Evolutionary conservation across 2,113 vertebrate genomes (phyloP).

Genomic region (Syrmaticus mikado): DNA sequence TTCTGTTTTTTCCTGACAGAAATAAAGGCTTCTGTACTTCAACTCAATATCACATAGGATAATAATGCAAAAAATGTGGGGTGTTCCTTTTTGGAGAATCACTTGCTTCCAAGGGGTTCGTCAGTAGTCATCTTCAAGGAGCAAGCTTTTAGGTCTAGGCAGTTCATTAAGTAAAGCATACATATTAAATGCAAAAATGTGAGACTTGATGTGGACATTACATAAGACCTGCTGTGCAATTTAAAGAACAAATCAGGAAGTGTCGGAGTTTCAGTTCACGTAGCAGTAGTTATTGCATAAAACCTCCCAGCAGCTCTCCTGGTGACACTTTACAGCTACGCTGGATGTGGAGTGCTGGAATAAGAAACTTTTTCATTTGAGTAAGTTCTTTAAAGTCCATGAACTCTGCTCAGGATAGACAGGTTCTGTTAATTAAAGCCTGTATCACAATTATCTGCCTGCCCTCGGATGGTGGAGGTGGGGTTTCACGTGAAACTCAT

Average conservation of each 20-base stretch:
- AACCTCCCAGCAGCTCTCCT: neutral
- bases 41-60: neutral
- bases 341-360: neutral
- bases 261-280: neutral
- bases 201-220: neutral
- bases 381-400: neutral
- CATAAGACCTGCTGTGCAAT: neutral
- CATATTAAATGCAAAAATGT: neutral
- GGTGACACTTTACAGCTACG: neutral
- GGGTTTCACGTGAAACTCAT: neutral
- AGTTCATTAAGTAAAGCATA: neutral
- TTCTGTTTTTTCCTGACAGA: neutral
- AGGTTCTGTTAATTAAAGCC: slow-evolving; percentile 6
- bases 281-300: neutral
- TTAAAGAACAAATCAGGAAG: neutral
- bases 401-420: neutral
- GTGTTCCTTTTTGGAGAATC: neutral
- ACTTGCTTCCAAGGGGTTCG: neutral
- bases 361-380: neutral
- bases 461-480: neutral
- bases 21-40: neutral
- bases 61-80: neutral
- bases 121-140: neutral
- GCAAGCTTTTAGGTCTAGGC: neutral
- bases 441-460: neutral